Percentiles rank a stretch among this genome's conserved stretches.
Conservation (phyloP, 1,140 invertebrate species). For the Mactra quadrangularis region DNA sequence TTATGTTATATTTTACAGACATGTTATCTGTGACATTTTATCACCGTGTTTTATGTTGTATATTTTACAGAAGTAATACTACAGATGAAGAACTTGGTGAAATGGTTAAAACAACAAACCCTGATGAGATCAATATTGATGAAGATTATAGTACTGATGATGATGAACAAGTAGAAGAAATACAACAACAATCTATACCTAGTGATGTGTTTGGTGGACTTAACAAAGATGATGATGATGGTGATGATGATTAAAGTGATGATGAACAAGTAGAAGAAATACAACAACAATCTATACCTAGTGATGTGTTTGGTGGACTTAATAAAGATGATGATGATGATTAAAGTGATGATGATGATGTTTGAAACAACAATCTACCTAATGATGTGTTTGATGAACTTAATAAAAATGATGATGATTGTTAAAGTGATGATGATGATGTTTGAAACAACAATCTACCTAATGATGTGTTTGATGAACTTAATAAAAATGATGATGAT, state of each 20-base stretch:
- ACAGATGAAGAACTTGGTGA: conserved; percentile 88
- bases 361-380: conserved; percentile 92
- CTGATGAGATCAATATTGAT: conserved; percentile 96
- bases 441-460: conserved; percentile 93
- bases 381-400: conserved; percentile 94
- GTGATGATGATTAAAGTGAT: conserved; percentile 86
- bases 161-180: conserved; percentile 85
- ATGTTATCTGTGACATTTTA: too few species aligned
- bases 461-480: conserved; percentile 93
- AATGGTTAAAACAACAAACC: conserved; percentile 90
- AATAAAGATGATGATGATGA: conserved; percentile 81
- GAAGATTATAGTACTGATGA: conserved; percentile 86
- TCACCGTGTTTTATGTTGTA: too few species aligned
- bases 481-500: conserved; percentile 84
- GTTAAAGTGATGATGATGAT: conserved; percentile 86
- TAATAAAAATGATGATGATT: conserved; percentile 81
- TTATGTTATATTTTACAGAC: too few species aligned
- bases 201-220: conserved; percentile 94
- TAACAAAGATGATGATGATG: conserved; percentile 84
- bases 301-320: conserved; percentile 94
- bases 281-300: conserved; percentile 91
- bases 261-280: conserved; percentile 87
- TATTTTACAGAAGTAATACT: conserved; percentile 91
- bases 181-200: conserved; percentile 92
- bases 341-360: conserved; percentile 86